Conservation (phyloP, 2,888 invertebrate genomes). For the Seladonia tumulorum region DNA sequence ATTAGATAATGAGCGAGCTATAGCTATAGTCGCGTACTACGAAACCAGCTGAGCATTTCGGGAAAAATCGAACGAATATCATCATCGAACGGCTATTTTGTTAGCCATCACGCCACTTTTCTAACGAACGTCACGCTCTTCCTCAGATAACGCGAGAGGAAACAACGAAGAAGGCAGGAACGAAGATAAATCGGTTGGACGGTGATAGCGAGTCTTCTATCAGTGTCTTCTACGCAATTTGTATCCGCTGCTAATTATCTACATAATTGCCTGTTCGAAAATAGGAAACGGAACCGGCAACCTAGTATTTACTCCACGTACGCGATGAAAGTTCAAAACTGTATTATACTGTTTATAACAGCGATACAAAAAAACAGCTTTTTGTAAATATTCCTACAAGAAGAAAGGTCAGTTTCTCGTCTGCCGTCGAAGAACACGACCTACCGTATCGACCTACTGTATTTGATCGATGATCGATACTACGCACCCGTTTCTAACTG, state of each 20-base stretch:
- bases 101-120: conserved; percentile 28
- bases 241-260: background rate
- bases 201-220: conserved; percentile 20
- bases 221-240: conserved; percentile 4
- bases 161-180: conserved; percentile 43
- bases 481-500: conserved; percentile 16
- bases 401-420: background rate
- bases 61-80: background rate
- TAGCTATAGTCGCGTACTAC: background rate
- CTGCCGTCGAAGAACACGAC: background rate
- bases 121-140: conserved; percentile 23
- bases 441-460: background rate
- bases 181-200: conserved; percentile 41
- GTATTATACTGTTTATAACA: background rate
- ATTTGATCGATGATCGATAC: background rate
- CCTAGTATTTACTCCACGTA: background rate
- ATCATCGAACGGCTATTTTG: background rate
- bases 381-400: background rate
- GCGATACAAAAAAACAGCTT: background rate
- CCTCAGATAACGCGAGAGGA: conserved; percentile 49
- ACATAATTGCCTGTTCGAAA: background rate
- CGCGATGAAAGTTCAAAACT: background rate
- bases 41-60: background rate
- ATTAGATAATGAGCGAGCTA: background rate
- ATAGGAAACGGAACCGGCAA: background rate